Percentiles rank a stretch among this genome's conserved stretches.
Evolutionary conservation across 2,888 invertebrate species (phyloP).

Genomic region (Heliothis peltigera): DNA sequence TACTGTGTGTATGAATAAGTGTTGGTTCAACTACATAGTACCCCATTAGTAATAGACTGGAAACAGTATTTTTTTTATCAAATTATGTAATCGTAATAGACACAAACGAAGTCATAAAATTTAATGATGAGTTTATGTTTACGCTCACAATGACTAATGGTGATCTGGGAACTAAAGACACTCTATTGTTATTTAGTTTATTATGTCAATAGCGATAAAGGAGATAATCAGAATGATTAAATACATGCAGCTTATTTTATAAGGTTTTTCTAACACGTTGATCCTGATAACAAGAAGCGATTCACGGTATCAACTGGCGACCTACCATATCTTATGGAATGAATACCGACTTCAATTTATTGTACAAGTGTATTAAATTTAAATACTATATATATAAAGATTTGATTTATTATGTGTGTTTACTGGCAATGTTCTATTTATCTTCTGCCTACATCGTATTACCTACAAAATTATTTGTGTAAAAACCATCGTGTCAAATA

Average conservation of each 20-base stretch:
- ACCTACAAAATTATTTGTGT: background rate
- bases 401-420: no score
- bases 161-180: slow-evolving; percentile 30
- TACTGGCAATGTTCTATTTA: no score
- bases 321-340: no score
- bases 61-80: background rate
- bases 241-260: background rate
- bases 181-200: slow-evolving; percentile 20
- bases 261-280: background rate
- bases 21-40: background rate
- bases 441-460: no score
- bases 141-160: slow-evolving; percentile 16
- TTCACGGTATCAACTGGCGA: no score
- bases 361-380: no score
- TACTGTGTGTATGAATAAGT: background rate
- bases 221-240: slow-evolving; percentile 8
- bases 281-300: no score
- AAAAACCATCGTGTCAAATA: background rate
- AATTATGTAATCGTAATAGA: slow-evolving; percentile 8
- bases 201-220: slow-evolving; percentile 24
- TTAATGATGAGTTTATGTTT: slow-evolving; percentile 37
- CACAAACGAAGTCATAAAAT: slow-evolving; percentile 31
- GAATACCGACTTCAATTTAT: no score
- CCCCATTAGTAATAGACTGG: background rate
- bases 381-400: no score